Evolutionary conservation across 2,797 vertebrate genomes (phyloP), one percentile per base, ranked within the genome.

Genomic region (Limnodromus scolopaceus): DNA sequence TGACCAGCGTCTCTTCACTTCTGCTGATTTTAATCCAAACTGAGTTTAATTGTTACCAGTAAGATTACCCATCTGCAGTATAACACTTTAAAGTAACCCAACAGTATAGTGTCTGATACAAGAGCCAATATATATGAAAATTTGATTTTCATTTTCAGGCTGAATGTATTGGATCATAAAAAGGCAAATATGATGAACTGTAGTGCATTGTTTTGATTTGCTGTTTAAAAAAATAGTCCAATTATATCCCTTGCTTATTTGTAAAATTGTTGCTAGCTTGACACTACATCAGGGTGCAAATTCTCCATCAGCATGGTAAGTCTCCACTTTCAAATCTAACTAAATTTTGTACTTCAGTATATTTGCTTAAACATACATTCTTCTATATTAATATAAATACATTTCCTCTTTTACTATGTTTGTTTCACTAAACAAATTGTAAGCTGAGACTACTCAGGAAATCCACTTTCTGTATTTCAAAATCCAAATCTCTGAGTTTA

Each of bases 131-230:
- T 39, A 43, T 63, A 28, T 77, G 23, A 90, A 92, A 76, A 84
- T 63, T 49, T 38, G 3, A 46, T 66, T 85, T 65, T 70, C 69
- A 58, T 96, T 95, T 97, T 95, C 77, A 81, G 96, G 66, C 81
- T 96, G 87, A 95, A 87, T 93, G 11, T 88, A 54, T 94, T 96
- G 60, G 84, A 95, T 93, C 97, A 87, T 85, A 93, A 96, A 95
- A 63, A 95, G 77, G 28, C 82, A 96, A 89, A 94, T 74, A 18
- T 90, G 82, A 95, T 96, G 69, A 97, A 91, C 51, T 89, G 30
- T 94, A 95, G 90, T 70, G 88, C 84, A 95, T 58, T 96, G 80
- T 93, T 97, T 94, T 92, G 87, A 93, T 97, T 97, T 96, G 53
- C 72, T 87, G 27, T 89, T 89, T 64, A 27, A 16, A 82, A 92